These are phyloP conservation scores for Nerophis lumbriciformis DNA, from an alignment of 2,113 vertebrate species.

Conservation along the genomic window DNA sequence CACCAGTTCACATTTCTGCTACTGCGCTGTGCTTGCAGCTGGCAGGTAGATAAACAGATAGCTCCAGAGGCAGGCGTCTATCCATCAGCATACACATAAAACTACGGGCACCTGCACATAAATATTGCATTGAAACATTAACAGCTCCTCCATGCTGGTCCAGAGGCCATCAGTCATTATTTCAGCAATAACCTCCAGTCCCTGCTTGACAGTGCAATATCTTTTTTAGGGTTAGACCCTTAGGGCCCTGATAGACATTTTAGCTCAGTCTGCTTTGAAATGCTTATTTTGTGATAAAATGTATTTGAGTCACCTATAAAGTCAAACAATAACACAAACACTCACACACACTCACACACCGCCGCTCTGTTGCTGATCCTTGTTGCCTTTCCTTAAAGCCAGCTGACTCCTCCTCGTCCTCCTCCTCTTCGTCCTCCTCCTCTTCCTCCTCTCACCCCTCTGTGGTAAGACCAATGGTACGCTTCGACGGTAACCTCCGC, in stretches of 20 bases:
- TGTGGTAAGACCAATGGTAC: conserved; percentile 95
- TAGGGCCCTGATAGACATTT: conserved; percentile 17
- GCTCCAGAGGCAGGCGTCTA: conserved; percentile 41
- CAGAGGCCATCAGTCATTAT: conserved; percentile 21
- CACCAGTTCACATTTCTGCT: background rate
- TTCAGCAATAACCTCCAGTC: conserved; percentile 14
- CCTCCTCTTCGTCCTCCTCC: conserved; percentile 74
- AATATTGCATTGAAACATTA: conserved; percentile 4
- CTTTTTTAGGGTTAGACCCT: conserved; percentile 10
- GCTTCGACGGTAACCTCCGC: conserved; percentile 72
- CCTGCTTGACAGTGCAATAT: conserved; percentile 13
- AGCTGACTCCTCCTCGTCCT: conserved; percentile 88
- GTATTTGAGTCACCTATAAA: no score
- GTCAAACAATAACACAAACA: background rate
- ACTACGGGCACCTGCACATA: conserved; percentile 8
- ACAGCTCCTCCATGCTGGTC: background rate
- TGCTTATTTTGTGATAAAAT: no score
- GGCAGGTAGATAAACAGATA: conserved; percentile 61
- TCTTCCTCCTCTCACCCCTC: conserved; percentile 85
- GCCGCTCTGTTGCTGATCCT: conserved; percentile 83
- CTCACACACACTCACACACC: conserved; percentile 30
- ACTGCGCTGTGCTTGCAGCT: conserved; percentile 31
- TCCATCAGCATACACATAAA: conserved; percentile 9
- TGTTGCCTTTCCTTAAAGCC: conserved; percentile 99
- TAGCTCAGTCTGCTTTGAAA: background rate